A percentile compares a stretch with the other conserved stretches of the same genome.
phyloP scores from a whole-genome alignment of 2,113 vertebrate species.

The Percina caprodes region DNA sequence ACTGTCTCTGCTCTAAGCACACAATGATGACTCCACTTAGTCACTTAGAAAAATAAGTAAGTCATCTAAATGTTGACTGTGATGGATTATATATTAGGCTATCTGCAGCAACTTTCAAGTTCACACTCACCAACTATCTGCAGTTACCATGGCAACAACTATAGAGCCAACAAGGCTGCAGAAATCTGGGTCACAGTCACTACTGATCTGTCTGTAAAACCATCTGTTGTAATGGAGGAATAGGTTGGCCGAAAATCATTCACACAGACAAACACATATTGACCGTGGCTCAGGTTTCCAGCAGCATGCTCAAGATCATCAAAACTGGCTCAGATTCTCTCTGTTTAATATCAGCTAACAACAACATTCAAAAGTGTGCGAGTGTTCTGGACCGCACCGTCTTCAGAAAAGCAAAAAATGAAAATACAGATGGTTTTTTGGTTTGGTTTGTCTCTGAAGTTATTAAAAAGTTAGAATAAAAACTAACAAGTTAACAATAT shows the following conservation, averaged over 20 bases:
- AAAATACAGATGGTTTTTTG: not conserved
- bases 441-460: not conserved
- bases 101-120: conserved; percentile 23
- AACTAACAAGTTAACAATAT: not conserved
- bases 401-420: not conserved
- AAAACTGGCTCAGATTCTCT: conserved; percentile 2
- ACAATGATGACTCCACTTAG: not conserved
- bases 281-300: conserved; percentile 44
- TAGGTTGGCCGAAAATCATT: not conserved
- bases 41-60: not conserved
- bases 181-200: conserved; percentile 68
- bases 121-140: conserved; percentile 15
- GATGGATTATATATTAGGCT: conserved; percentile 29
- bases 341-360: conserved; percentile 22
- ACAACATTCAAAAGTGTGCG: not conserved
- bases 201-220: conserved; percentile 63
- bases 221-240: conserved; percentile 57
- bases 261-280: conserved; percentile 15
- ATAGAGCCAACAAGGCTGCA: conserved; percentile 40
- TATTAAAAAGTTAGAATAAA: not conserved
- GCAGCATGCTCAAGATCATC: conserved; percentile 38
- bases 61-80: not conserved
- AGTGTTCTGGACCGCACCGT: not conserved
- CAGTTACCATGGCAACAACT: conserved; percentile 52
- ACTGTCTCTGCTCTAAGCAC: not conserved